A percentile compares a stretch with the other conserved stretches of the same genome.
Evolutionary conservation across 2,113 vertebrate genomes (phyloP).

Genomic region (Toxotes jaculatrix): DNA sequence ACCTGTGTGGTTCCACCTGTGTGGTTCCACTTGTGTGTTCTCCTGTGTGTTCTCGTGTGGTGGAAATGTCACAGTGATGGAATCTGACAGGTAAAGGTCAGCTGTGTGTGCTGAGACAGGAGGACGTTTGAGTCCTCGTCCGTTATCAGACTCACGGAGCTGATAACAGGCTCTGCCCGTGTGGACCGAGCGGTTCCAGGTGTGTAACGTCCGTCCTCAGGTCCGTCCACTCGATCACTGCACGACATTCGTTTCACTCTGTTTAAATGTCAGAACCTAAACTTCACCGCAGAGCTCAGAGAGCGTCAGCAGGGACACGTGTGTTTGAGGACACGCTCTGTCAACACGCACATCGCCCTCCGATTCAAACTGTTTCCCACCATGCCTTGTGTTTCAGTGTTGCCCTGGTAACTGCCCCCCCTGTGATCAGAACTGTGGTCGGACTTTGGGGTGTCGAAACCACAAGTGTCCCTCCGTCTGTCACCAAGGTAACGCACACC

Average conservation of each 20-base stretch:
- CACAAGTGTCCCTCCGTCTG: slow-evolving; percentile 97
- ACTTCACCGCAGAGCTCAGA: background rate
- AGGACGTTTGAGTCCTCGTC: rapidly evolving
- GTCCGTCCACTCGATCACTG: too few relatives aligned
- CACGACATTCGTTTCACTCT: too few relatives aligned
- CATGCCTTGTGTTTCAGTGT: slow-evolving; percentile 84
- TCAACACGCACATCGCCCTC: too few relatives aligned
- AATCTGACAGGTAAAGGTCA: slow-evolving; percentile 28
- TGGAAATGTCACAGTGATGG: slow-evolving; percentile 34
- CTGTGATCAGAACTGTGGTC: slow-evolving; percentile 93
- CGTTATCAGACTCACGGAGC: background rate
- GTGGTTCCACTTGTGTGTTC: too few relatives aligned
- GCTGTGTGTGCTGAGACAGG: background rate
- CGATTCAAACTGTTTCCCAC: slow-evolving; percentile 27
- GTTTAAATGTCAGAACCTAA: background rate
- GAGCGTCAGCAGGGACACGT: too few relatives aligned
- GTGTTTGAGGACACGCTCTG: too few relatives aligned
- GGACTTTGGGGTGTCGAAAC: slow-evolving; percentile 94
- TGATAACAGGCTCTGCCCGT: background rate
- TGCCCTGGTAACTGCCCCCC: slow-evolving; percentile 96
- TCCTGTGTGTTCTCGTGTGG: background rate
- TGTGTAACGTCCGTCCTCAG: background rate
- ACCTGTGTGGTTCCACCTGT: too few relatives aligned
- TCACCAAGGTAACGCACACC: slow-evolving; percentile 89
- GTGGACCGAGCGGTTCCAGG: background rate